Percentiles rank a stretch among this genome's conserved stretches.
Conservation (phyloP, 2,113 vertebrate species). For the Cryptotis parvus region DNA sequence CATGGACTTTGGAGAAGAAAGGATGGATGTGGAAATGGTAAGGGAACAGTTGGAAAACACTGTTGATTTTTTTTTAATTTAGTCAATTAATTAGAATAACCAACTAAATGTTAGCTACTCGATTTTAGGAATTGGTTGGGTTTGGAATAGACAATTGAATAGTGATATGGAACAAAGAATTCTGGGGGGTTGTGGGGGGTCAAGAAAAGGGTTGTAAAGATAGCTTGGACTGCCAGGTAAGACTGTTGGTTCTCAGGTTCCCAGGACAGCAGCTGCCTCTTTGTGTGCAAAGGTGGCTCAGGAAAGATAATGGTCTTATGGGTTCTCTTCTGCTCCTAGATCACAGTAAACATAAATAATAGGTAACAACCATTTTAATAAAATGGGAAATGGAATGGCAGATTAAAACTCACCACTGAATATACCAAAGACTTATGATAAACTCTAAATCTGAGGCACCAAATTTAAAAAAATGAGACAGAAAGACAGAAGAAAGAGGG, state of each 20-base stretch:
- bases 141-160: not conserved
- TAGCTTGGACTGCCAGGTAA: not conserved
- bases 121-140: not conserved
- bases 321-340: not conserved
- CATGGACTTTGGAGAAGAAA: not conserved
- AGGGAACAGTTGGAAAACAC: not conserved
- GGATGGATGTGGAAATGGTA: not conserved
- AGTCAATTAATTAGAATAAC: not conserved
- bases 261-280: rapidly evolving
- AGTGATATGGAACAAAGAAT: not conserved
- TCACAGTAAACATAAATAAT: not conserved
- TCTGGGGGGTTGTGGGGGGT: rapidly evolving
- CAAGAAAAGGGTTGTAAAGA: not conserved
- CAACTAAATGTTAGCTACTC: not conserved
- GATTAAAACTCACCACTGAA: too few relatives aligned
- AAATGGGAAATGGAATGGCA: too few relatives aligned
- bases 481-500: too few relatives aligned
- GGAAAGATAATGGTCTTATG: not conserved
- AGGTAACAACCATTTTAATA: too few relatives aligned
- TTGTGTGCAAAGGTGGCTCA: not conserved
- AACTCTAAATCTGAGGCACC: too few relatives aligned
- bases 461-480: too few relatives aligned
- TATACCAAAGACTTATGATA: too few relatives aligned
- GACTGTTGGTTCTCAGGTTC: not conserved
- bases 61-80: not conserved